Percentiles rank a stretch among this genome's conserved stretches.
Evolutionary conservation across 92 coral and sea anemone species (phyloP).

Genomic region (Parazoanthus darwini): DNA sequence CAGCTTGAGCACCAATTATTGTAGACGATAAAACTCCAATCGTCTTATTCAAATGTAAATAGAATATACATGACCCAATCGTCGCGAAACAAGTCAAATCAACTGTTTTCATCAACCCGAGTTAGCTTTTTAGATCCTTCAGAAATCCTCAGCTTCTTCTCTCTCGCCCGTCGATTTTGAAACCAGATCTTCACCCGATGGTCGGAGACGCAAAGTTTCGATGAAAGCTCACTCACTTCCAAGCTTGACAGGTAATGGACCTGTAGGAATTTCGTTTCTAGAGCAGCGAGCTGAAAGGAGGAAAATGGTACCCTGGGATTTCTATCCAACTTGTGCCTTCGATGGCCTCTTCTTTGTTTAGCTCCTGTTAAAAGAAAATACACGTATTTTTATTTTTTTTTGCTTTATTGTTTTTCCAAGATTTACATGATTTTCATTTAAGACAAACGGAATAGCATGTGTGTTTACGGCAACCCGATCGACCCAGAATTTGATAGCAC

Average conservation of each 20-base stretch:
- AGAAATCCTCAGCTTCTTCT: constrained; percentile 57
- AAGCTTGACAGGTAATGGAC: constrained; percentile 88
- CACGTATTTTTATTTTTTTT: no score
- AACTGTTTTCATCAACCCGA: not conserved
- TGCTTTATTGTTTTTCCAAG: no score
- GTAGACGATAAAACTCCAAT: not conserved
- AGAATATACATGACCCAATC: not conserved
- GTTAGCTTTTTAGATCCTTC: not conserved
- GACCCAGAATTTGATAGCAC: no score
- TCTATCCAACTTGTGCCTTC: constrained; percentile 85
- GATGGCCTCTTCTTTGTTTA: constrained; percentile 74
- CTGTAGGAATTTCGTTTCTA: constrained; percentile 85
- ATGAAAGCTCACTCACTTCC: constrained; percentile 83
- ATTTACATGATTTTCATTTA: no score
- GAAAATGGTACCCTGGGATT: constrained; percentile 98
- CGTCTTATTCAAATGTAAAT: no score
- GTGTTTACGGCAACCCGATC: no score
- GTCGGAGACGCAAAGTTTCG: constrained; percentile 80
- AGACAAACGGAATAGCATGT: no score
- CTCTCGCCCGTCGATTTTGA: constrained; percentile 95
- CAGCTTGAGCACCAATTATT: not conserved
- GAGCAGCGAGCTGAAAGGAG: constrained; percentile 77
- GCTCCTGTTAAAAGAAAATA: constrained; percentile 61
- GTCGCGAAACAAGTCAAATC: not conserved
- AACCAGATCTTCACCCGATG: constrained; percentile 97